Evolutionary conservation across 2,888 invertebrate genomes (phyloP).

Genomic region (Autographa pulchrina): DNA sequence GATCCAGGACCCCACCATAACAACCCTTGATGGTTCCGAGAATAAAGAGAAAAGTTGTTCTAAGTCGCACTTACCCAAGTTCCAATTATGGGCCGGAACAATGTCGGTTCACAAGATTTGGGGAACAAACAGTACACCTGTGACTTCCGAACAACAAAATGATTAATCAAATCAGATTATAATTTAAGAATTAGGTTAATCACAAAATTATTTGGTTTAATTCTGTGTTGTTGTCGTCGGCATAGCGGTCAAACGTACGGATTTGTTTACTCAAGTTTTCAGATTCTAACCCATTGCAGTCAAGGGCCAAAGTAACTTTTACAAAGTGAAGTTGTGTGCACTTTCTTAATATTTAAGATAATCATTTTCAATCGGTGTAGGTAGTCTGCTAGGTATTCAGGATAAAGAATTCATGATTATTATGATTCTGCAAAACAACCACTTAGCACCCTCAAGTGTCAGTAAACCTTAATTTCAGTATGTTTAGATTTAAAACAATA

Average conservation of each 20-base stretch:
- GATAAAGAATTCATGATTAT: too few species aligned
- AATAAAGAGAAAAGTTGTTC: slow-evolving; percentile 4
- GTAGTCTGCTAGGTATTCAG: too few species aligned
- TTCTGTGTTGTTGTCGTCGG: too few species aligned
- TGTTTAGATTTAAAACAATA: neutral
- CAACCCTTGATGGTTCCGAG: slow-evolving; percentile 1
- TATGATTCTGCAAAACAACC: too few species aligned
- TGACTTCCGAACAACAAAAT: slow-evolving; percentile 4
- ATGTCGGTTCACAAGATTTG: neutral
- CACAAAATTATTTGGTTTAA: neutral
- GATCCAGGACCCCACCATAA: neutral
- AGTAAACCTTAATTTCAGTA: neutral
- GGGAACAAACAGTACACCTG: neutral
- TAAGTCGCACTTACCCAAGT: slow-evolving; percentile 1
- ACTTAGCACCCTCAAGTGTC: too few species aligned
- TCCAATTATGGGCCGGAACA: neutral
- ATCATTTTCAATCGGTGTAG: too few species aligned
- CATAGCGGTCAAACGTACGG: too few species aligned
- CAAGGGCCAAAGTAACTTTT: too few species aligned
- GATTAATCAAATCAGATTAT: slow-evolving; percentile 4
- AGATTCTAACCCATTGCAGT: too few species aligned
- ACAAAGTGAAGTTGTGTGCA: too few species aligned
- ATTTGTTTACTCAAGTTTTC: too few species aligned
- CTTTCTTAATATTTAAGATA: too few species aligned
- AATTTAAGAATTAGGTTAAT: neutral